Base-by-base conservation (phyloP, 2,797 vertebrate species). In the Semaprochilodus insignis region DNA sequence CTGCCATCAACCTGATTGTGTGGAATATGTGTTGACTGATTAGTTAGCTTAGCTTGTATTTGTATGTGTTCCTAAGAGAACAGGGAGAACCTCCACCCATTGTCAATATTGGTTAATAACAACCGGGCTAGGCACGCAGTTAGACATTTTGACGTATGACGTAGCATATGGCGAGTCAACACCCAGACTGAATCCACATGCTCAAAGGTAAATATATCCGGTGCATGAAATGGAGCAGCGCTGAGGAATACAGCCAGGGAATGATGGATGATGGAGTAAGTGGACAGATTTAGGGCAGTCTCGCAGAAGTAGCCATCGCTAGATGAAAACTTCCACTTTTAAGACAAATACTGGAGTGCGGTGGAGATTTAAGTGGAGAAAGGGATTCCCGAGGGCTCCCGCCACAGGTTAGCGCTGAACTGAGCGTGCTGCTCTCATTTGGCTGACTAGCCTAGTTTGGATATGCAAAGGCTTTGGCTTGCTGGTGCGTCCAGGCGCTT, bases 261-360 rank as follows among this genome's bases (percentile, higher is more conserved):
- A 69, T 74, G 80, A 69, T 85, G 75, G 83, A 85, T 81, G 77
- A 81, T 72, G 66, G 67, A 85, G 75, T 60, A 44, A 65, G 75
- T 60, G 78, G 83, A 81, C 80, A 81, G 83, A 85, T 81, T 85
- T 40, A 74, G 83, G 79, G 60, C 74, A 69, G 65, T 67, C 57
- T 77, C 65, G 67, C 51, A 67, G 78, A 71, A 74, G 44, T 59
- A 31, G 48, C 19, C 44, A 67, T 51, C 54, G 52, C 40, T 10
- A 36, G 72, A 77, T 66, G 73, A 71, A 70, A 72, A 84, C 2
- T 81, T 74, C 25, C 73, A 34, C 27, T 71, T 48, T 76, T 34
- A 44, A 80, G 77, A 77, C 31, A 80, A 78, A 74, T 75, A 40
- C 14, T 27, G 59, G 80, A 60, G 65, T 0, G 51, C 17, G 25